These are phyloP conservation scores for Salvelinus alpinus DNA, from an alignment of 2,113 vertebrate species.

Conservation along the genomic window DNA sequence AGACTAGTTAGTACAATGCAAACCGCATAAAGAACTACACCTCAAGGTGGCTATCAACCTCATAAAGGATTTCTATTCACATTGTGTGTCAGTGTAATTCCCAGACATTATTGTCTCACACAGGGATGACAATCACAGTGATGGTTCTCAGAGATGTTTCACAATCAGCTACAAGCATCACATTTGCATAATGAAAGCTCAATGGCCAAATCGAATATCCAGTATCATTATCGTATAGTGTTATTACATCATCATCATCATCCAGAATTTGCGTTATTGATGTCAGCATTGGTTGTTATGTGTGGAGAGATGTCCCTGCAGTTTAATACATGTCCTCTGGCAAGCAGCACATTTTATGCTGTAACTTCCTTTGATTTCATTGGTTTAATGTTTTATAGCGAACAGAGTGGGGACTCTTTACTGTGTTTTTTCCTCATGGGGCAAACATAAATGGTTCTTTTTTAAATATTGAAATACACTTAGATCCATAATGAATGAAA, in stretches of 20 bases:
- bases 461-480: not conserved
- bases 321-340: conserved; percentile 42
- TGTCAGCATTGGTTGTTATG: conserved; percentile 43
- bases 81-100: conserved; percentile 18
- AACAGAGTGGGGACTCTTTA: not conserved
- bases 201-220: conserved; percentile 68
- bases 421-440: not conserved
- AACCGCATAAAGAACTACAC: conserved; percentile 43
- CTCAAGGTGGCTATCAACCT: conserved; percentile 58
- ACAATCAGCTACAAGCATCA: conserved; percentile 59
- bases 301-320: conserved; percentile 49
- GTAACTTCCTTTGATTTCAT: not conserved
- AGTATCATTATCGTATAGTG: conserved; percentile 61
- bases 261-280: conserved; percentile 37
- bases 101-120: not conserved
- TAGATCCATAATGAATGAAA: not conserved
- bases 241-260: conserved; percentile 44
- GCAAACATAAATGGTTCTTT: not conserved
- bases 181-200: conserved; percentile 73
- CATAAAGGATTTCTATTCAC: conserved; percentile 52
- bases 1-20: not conserved
- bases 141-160: conserved; percentile 62
- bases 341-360: not conserved
- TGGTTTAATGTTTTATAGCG: not conserved
- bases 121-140: conserved; percentile 23